A percentile compares a stretch with the other conserved stretches of the same genome.
Conservation (phyloP, 2,113 vertebrate species). For the Trogon surrucura region DNA sequence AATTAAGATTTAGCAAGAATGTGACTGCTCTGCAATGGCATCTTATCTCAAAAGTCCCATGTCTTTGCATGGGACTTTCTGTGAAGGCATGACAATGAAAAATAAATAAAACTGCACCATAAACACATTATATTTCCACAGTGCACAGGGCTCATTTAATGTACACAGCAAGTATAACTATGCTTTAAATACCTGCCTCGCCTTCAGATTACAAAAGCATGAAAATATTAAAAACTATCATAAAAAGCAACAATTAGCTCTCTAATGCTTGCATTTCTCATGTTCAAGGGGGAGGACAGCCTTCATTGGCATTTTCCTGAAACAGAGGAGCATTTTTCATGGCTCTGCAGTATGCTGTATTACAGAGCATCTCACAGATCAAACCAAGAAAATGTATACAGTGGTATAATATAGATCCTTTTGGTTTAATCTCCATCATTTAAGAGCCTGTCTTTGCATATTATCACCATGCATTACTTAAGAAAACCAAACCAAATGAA, state of each 20-base stretch:
- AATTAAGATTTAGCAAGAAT: neutral
- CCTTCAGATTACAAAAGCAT: neutral
- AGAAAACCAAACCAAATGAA: neutral
- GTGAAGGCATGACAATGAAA: neutral
- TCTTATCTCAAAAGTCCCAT: neutral
- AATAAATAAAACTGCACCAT: neutral
- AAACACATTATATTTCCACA: neutral
- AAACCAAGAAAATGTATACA: neutral
- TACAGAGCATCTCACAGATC: neutral
- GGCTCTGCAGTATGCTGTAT: neutral
- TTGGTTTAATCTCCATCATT: neutral
- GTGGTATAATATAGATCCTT: neutral
- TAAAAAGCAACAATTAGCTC: neutral
- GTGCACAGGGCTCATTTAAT: neutral
- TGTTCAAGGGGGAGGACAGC: neutral
- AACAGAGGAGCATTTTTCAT: neutral
- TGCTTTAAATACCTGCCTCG: neutral
- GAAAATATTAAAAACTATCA: neutral
- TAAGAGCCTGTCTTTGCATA: neutral
- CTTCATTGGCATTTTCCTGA: neutral
- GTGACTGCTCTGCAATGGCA: neutral
- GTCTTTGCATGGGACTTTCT: neutral
- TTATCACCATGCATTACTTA: neutral
- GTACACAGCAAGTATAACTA: neutral
- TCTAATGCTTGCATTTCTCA: neutral